Evolutionary conservation across 2,797 vertebrate genomes (phyloP).

Genomic region (Pygocentrus nattereri): DNA sequence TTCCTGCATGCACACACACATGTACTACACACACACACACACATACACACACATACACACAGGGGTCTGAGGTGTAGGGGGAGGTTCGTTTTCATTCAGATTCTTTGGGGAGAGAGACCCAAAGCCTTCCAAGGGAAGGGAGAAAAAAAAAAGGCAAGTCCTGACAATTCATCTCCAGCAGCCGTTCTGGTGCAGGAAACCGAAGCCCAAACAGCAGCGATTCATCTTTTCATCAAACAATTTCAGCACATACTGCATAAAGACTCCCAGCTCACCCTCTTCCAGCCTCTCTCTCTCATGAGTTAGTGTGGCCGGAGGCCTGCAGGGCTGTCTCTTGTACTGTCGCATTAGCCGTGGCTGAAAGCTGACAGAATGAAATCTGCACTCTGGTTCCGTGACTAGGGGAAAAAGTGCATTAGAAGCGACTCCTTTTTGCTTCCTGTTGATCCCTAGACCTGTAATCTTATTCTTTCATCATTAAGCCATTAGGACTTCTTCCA

Average conservation of each 20-base stretch:
- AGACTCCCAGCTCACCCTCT: slow-evolving; percentile 65
- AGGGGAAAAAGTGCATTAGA: slow-evolving; percentile 7
- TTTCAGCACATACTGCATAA: slow-evolving; percentile 79
- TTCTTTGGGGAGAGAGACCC: slow-evolving; percentile 35
- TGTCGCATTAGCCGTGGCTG: slow-evolving; percentile 80
- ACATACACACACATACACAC: slow-evolving; percentile 27
- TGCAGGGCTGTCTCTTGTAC: slow-evolving; percentile 81
- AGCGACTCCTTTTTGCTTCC: slow-evolving; percentile 24
- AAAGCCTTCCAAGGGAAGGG: background rate
- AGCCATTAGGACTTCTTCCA: slow-evolving; percentile 72
- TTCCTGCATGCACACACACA: slow-evolving; percentile 21
- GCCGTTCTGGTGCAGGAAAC: slow-evolving; percentile 84
- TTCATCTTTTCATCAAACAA: slow-evolving; percentile 84
- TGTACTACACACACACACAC: slow-evolving; percentile 14
- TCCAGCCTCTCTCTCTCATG: slow-evolving; percentile 76
- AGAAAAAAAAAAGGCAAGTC: slow-evolving; percentile 77
- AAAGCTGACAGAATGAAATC: slow-evolving; percentile 84
- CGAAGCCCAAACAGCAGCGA: slow-evolving; percentile 86
- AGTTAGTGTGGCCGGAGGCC: slow-evolving; percentile 82
- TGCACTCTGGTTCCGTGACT: slow-evolving; percentile 59
- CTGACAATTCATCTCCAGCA: slow-evolving; percentile 81
- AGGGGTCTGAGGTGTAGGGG: slow-evolving; percentile 16
- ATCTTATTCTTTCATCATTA: slow-evolving; percentile 70
- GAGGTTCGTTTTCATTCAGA: background rate
- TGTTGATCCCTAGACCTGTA: slow-evolving; percentile 44